Percentiles rank a stretch among this genome's conserved stretches.
phyloP scores from a whole-genome alignment of 2,113 vertebrate species.

The Mustelus asterias region DNA sequence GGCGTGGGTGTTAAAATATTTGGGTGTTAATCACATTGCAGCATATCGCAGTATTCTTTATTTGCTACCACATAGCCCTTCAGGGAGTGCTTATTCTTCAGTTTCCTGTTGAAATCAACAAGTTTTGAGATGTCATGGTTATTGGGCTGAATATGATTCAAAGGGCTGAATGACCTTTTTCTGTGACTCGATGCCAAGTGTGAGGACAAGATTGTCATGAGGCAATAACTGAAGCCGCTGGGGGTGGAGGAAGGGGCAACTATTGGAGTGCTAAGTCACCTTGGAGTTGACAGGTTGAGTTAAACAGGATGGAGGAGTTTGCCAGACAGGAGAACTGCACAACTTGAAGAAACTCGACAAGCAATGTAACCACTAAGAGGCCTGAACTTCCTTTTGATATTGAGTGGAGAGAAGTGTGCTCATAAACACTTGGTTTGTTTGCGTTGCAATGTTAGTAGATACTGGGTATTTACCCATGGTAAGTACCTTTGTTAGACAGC shows the following conservation, averaged over 20 bases:
- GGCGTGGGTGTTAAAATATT: slow-evolving; percentile 2
- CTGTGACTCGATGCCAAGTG: background rate
- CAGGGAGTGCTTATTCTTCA: slow-evolving; percentile 10
- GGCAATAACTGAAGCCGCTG: background rate
- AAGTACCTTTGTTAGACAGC: background rate
- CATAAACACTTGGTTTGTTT: background rate
- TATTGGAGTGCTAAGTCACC: background rate
- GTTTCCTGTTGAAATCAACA: background rate
- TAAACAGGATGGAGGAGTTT: background rate
- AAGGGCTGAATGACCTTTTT: background rate
- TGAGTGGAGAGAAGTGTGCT: background rate
- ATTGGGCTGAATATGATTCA: background rate
- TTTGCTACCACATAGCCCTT: background rate
- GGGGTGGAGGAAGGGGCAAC: background rate
- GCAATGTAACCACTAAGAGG: background rate
- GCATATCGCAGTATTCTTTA: background rate
- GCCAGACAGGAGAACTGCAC: background rate
- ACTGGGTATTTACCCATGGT: background rate
- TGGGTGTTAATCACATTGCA: background rate
- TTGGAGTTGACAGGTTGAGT: background rate
- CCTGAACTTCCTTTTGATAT: background rate
- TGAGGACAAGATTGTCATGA: background rate
- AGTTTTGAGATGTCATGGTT: background rate
- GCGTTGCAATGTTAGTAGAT: background rate
- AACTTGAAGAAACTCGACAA: background rate